Percentiles rank a stretch among this genome's conserved stretches.
These are phyloP conservation scores for Rhabdornis inornatus DNA, from an alignment of 2,113 vertebrate genomes.

Conservation along the genomic window DNA sequence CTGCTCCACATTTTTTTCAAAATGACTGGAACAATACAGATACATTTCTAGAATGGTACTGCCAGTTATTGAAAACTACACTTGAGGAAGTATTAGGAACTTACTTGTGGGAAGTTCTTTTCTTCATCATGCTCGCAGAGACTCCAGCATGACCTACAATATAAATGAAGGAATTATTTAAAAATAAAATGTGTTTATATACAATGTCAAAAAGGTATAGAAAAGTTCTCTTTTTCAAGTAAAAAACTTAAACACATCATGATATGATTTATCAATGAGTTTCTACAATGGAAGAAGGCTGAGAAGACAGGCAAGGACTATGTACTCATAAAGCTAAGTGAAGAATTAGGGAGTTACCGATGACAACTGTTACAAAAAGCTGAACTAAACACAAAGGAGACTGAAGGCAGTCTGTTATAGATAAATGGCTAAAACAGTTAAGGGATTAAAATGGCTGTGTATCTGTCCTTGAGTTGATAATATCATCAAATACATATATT, in stretches of 20 bases:
- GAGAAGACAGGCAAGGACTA: not conserved
- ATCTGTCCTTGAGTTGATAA: not conserved
- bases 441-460: not conserved
- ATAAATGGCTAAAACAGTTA: not conserved
- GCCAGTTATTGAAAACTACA: not conserved
- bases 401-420: not conserved
- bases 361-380: not conserved
- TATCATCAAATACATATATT: not conserved
- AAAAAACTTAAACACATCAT: not conserved
- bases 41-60: not conserved
- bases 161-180: slow-evolving; percentile 22
- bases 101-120: slow-evolving; percentile 96
- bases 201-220: not conserved
- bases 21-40: slow-evolving; percentile 15
- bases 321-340: not conserved
- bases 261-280: not conserved
- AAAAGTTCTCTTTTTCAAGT: not conserved
- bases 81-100: slow-evolving; percentile 40
- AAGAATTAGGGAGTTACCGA: not conserved
- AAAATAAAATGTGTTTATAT: not conserved
- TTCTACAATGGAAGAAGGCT: not conserved
- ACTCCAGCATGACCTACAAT: slow-evolving; percentile 90
- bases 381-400: not conserved
- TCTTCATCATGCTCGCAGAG: slow-evolving; percentile 98
- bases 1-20: not conserved